These are phyloP conservation scores for Leucophenga montana DNA, from an alignment of 2,888 invertebrate genomes.

Conservation along the genomic window DNA sequence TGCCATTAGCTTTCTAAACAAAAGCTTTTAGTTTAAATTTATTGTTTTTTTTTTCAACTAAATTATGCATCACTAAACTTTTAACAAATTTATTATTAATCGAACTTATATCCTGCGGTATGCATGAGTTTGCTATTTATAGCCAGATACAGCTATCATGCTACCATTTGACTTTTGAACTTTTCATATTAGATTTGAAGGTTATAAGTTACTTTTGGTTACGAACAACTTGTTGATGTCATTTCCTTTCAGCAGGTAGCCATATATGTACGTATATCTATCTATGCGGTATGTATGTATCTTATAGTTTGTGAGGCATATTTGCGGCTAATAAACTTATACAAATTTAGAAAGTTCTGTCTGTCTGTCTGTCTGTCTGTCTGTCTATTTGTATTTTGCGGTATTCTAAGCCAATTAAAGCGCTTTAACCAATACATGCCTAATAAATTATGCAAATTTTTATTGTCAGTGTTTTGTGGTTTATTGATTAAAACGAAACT, in stretches of 20 bases:
- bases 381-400: neutral
- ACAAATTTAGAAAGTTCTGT: conserved; percentile 18
- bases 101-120: no score
- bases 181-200: neutral
- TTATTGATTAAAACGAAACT: neutral
- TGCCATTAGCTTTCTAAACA: no score
- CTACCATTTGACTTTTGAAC: neutral
- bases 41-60: no score
- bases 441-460: conserved; percentile 23
- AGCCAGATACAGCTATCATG: neutral
- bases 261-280: neutral
- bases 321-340: neutral
- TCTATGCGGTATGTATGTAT: neutral
- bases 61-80: no score
- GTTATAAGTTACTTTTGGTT: neutral
- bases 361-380: no score
- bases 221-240: conserved; percentile 55
- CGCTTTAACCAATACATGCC: neutral
- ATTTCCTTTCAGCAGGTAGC: conserved; percentile 25
- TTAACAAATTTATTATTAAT: no score
- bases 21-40: no score
- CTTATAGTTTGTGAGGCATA: conserved; percentile 31
- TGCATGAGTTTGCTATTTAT: no score
- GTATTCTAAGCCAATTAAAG: neutral
- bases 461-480: neutral